These are phyloP conservation scores for Panagrolaimus sp. DNA, from an alignment of 1,140 invertebrate genomes.

Conservation along the genomic window DNA sequence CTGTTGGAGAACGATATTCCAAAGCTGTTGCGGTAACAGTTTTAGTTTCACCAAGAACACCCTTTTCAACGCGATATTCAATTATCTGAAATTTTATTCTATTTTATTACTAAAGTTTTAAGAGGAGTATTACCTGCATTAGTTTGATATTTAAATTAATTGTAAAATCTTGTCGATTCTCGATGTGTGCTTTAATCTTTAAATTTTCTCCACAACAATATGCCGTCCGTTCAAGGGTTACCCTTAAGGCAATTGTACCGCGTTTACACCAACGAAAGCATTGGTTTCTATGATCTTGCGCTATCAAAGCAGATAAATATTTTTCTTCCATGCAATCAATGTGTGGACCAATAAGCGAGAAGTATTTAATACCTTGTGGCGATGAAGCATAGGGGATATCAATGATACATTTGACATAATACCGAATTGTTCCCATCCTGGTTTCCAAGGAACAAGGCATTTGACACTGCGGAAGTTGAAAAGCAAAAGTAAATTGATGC, in stretches of 20 bases:
- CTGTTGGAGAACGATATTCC: constrained; percentile 63
- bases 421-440: constrained; percentile 70
- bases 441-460: constrained; percentile 76
- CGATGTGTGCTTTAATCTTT: constrained; percentile 70
- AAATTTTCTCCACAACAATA: constrained; percentile 76
- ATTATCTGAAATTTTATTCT: constrained; percentile 66
- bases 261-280: constrained; percentile 75
- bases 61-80: constrained; percentile 74
- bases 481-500: constrained; percentile 72
- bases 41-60: constrained; percentile 70
- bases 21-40: constrained; percentile 69
- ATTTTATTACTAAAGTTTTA: not conserved
- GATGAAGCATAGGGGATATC: constrained; percentile 77
- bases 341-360: constrained; percentile 75
- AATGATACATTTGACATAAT: constrained; percentile 71
- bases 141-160: constrained; percentile 69
- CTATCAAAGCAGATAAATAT: constrained; percentile 71
- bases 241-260: constrained; percentile 68
- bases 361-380: constrained; percentile 78
- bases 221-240: constrained; percentile 70
- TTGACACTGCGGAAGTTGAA: constrained; percentile 72
- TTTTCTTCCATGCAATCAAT: constrained; percentile 80
- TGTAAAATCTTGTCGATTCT: constrained; percentile 72
- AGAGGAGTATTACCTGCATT: constrained; percentile 63
- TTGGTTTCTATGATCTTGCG: constrained; percentile 67